Percentiles rank a stretch among this genome's conserved stretches.
phyloP scores from a whole-genome alignment of 2,888 invertebrate genomes.

The Megamerina dolium region DNA sequence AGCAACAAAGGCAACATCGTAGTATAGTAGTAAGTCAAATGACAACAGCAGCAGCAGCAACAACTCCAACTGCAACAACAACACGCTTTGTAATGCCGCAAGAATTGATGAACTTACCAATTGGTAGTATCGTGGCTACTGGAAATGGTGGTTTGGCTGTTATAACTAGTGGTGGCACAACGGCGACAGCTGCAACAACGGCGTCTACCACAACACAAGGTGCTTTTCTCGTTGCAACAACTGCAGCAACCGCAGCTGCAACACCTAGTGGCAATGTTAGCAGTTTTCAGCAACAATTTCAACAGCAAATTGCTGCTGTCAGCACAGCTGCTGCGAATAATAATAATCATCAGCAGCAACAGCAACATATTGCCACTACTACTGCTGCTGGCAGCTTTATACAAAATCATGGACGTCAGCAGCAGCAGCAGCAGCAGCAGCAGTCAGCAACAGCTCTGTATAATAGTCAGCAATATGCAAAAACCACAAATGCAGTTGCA shows the following conservation, averaged over 20 bases:
- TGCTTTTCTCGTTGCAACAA: conserved; percentile 26
- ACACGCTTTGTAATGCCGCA: conserved; percentile 40
- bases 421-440: conserved; percentile 14
- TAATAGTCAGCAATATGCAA: conserved; percentile 12
- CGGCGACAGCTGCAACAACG: conserved; percentile 8
- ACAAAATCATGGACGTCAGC: conserved; percentile 5
- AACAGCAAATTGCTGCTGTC: conserved; percentile 24
- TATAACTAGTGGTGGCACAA: conserved; percentile 17
- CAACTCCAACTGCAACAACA: too few relatives aligned
- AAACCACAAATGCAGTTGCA: conserved; percentile 7
- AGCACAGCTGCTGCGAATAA: conserved; percentile 16
- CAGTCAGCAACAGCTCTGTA: conserved; percentile 10
- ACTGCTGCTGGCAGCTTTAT: conserved; percentile 13
- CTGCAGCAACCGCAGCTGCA: conserved; percentile 24
- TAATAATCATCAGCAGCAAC: conserved; percentile 16
- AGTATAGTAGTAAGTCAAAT: conserved; percentile 13
- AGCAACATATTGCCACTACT: conserved; percentile 20
- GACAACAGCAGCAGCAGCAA: conserved; percentile 10
- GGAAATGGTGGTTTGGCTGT: conserved; percentile 28
- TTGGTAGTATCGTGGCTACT: conserved; percentile 36
- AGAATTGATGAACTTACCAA: conserved; percentile 47
- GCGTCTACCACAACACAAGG: conserved; percentile 27
- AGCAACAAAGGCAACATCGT: conserved; percentile 12
- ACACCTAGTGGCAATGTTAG: conserved; percentile 23
- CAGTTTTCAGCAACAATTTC: conserved; percentile 31